Conservation (phyloP, 1,140 invertebrate species). For the Platyura marginata region DNA sequence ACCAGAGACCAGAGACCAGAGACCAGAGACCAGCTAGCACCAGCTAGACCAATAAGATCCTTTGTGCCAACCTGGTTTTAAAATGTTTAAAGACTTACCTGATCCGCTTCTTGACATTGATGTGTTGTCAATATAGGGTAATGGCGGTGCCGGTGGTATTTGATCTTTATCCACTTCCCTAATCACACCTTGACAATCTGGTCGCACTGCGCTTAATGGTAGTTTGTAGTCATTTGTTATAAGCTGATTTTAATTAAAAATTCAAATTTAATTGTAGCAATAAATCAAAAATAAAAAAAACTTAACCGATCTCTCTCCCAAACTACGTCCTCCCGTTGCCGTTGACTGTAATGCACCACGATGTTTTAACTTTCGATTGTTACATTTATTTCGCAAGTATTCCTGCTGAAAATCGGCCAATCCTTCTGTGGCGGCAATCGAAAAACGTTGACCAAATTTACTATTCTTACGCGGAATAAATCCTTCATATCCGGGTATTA, state of each 20-base stretch:
- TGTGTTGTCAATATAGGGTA: constrained; percentile 27
- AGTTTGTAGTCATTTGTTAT: constrained; percentile 40
- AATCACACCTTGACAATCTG: constrained; percentile 38
- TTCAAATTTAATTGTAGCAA: not conserved
- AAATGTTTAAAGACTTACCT: too few species aligned
- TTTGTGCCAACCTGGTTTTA: too few species aligned
- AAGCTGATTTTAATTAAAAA: constrained; percentile 30
- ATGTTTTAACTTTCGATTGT: constrained; percentile 31
- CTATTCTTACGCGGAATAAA: constrained; percentile 41
- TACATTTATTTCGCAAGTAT: constrained; percentile 32
- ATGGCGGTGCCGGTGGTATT: constrained; percentile 28
- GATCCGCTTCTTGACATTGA: too few species aligned
- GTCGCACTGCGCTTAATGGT: constrained; percentile 39
- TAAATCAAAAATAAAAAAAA: not conserved
- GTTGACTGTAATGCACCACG: constrained; percentile 32
- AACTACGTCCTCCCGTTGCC: constrained; percentile 29
- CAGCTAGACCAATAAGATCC: too few species aligned
- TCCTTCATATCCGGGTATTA: constrained; percentile 48
- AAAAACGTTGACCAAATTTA: constrained; percentile 41
- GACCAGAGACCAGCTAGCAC: too few species aligned
- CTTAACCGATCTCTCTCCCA: constrained; percentile 40
- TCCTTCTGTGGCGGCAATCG: constrained; percentile 42
- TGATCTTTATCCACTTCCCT: constrained; percentile 34
- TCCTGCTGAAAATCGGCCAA: constrained; percentile 43
- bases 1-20: too few species aligned